Percentiles rank a stretch among this genome's conserved stretches.
Conservation (phyloP, 92 coral and sea anemone species). For the Pocillopora grandis region DNA sequence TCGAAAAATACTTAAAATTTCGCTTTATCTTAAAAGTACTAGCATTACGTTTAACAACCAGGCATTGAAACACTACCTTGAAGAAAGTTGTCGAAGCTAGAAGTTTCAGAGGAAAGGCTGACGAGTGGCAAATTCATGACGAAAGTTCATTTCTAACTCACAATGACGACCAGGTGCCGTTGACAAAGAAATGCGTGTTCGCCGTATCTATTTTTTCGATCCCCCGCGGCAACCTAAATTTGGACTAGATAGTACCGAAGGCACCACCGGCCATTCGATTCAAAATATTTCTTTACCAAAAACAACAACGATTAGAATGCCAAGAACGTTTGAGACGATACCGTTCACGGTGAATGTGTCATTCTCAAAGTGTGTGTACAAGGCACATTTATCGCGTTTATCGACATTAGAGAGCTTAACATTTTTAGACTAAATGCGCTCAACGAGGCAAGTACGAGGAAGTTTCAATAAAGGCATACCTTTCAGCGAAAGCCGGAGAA, state of each 20-base stretch:
- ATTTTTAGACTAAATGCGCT: neutral
- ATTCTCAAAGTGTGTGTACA: constrained; percentile 36
- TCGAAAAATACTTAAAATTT: constrained; percentile 17
- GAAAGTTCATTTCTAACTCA: constrained; percentile 42
- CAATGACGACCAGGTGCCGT: constrained; percentile 84
- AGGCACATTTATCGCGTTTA: neutral
- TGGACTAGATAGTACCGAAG: neutral
- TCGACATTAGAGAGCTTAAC: neutral
- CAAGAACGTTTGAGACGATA: constrained; percentile 27
- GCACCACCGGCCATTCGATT: neutral
- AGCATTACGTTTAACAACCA: neutral
- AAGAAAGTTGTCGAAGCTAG: too few relatives aligned
- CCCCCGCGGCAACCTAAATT: constrained; percentile 39
- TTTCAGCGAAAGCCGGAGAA: constrained; percentile 24
- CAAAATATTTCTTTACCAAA: neutral
- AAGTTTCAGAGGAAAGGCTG: neutral
- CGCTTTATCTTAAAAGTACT: neutral
- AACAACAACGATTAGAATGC: constrained; percentile 23
- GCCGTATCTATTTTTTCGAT: constrained; percentile 51
- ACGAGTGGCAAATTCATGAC: constrained; percentile 1
- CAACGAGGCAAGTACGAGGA: neutral
- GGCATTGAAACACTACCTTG: too few relatives aligned
- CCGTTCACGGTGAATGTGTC: neutral
- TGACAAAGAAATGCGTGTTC: constrained; percentile 68
- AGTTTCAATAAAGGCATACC: constrained; percentile 29